Evolutionary conservation across 2,797 vertebrate species (phyloP).

Genomic region (Acrossocheilus wenchowensis): DNA sequence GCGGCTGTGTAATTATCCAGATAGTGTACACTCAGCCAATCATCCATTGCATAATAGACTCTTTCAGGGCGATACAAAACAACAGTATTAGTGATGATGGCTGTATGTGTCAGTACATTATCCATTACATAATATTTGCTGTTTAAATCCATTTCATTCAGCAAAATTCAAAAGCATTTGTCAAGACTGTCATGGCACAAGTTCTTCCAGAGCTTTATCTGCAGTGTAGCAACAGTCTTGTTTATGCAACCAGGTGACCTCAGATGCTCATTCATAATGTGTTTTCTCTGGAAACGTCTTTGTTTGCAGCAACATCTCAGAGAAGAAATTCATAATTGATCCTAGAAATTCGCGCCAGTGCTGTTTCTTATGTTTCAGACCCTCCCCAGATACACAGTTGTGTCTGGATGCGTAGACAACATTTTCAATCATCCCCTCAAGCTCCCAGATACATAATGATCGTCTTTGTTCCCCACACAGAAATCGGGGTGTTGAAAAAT

Average conservation of each 20-base stretch:
- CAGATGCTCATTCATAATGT: conserved; percentile 30
- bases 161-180: background rate
- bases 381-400: conserved; percentile 32
- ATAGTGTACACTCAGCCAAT: background rate
- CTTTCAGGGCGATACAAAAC: background rate
- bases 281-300: conserved; percentile 22
- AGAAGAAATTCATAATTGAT: conserved; percentile 33
- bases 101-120: background rate
- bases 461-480: conserved; percentile 51
- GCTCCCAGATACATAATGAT: conserved; percentile 50
- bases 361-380: conserved; percentile 29
- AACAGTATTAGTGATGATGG: background rate
- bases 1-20: background rate
- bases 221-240: conserved; percentile 9
- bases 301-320: conserved; percentile 25
- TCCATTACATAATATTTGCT: background rate
- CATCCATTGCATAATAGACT: background rate
- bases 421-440: conserved; percentile 49
- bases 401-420: conserved; percentile 52
- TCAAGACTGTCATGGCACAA: background rate
- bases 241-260: conserved; percentile 34
- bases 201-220: conserved; percentile 9
- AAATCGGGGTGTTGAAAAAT: conserved; percentile 50
- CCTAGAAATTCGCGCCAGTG: background rate
- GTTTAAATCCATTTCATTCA: background rate